phyloP scores from a whole-genome alignment of 2,797 vertebrate species.

The Philypnodon macrostomus region DNA sequence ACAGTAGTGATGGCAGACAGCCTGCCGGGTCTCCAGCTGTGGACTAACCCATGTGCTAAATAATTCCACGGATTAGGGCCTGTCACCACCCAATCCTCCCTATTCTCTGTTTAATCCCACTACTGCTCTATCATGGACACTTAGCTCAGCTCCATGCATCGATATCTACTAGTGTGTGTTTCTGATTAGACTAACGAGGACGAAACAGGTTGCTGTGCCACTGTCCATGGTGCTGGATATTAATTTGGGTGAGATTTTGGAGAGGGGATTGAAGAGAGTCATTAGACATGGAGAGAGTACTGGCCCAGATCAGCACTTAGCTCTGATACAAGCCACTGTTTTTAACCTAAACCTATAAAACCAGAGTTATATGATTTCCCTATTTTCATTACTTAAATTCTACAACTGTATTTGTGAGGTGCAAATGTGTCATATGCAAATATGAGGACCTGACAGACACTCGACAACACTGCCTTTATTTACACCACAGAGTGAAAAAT shows the following conservation, averaged over 20 bases:
- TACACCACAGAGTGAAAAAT: no score
- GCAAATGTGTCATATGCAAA: no score
- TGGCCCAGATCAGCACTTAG: constrained; percentile 9
- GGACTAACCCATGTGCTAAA: constrained; percentile 49
- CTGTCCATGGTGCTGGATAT: neutral
- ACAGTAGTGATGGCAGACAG: neutral
- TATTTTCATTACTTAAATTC: no score
- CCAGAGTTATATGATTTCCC: no score
- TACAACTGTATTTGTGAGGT: no score
- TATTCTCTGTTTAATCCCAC: constrained; percentile 50
- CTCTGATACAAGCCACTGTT: constrained; percentile 4
- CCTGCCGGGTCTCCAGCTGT: constrained; percentile 28
- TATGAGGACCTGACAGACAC: no score
- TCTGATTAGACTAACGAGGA: constrained; percentile 21
- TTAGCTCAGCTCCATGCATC: constrained; percentile 22
- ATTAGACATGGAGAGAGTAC: neutral
- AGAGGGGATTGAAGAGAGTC: neutral
- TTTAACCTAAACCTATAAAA: neutral
- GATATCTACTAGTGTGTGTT: constrained; percentile 7
- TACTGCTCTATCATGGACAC: constrained; percentile 44
- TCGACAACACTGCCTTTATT: no score
- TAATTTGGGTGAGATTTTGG: constrained; percentile 2
- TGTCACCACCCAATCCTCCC: constrained; percentile 44
- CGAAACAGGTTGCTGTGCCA: neutral
- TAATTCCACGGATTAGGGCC: constrained; percentile 64